These are phyloP conservation scores for Epicampocera succincta DNA, from an alignment of 2,888 invertebrate species.

Conservation along the genomic window DNA sequence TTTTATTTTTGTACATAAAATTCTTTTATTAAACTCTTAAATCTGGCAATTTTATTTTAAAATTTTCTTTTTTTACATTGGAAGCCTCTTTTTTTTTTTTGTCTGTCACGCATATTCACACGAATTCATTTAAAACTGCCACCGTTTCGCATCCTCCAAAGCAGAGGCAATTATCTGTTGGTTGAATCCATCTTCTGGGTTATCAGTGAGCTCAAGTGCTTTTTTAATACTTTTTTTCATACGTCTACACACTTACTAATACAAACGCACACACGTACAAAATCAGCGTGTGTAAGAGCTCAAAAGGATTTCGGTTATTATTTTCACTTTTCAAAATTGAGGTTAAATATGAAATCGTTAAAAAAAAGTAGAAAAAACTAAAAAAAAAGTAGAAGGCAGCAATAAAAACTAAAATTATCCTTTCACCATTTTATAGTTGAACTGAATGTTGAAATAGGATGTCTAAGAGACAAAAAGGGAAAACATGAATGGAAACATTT, in stretches of 20 bases:
- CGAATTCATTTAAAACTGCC: too few species aligned
- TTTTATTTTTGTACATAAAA: background rate
- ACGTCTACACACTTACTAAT: conserved; percentile 12
- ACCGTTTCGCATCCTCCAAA: background rate
- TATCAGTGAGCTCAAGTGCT: conserved; percentile 61
- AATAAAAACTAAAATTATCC: conserved; percentile 51
- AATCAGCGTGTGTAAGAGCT: conserved; percentile 15
- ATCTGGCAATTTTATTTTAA: background rate
- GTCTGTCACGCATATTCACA: background rate
- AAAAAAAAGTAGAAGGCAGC: background rate
- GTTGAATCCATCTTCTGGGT: conserved; percentile 29
- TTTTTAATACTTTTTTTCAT: conserved; percentile 5
- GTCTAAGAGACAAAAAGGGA: background rate
- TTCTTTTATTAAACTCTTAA: background rate
- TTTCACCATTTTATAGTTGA: conserved; percentile 50
- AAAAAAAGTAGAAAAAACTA: background rate
- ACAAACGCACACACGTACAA: background rate
- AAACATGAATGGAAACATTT: too few species aligned
- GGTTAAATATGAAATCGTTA: conserved; percentile 56
- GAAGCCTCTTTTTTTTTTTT: conserved; percentile 7
- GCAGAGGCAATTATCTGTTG: conserved; percentile 62
- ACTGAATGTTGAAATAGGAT: background rate
- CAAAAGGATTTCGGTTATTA: conserved; percentile 34
- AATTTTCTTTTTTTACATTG: background rate
- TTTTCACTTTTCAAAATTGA: conserved; percentile 58